phyloP scores from a whole-genome alignment of 1,140 invertebrate genomes.

The Tetranychus cinnabarinus region DNA sequence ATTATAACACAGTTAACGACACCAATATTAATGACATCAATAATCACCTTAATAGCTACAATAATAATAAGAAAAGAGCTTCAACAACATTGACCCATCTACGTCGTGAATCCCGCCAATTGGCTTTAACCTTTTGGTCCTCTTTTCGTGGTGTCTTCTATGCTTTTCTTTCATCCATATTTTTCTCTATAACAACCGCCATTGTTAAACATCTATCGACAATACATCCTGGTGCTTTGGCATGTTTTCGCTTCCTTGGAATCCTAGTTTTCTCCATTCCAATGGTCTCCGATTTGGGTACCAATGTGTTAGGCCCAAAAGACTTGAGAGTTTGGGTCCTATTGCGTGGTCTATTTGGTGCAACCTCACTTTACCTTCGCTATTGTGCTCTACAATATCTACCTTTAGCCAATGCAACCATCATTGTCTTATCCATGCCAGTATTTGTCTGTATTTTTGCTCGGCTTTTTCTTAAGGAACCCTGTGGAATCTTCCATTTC shows the following conservation, averaged over 20 bases:
- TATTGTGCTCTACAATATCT: slow-evolving; percentile 35
- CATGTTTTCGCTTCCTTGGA: slow-evolving; percentile 53
- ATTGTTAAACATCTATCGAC: slow-evolving; percentile 45
- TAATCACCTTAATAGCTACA: neutral
- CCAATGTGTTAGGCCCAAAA: slow-evolving; percentile 43
- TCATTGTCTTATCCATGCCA: slow-evolving; percentile 32
- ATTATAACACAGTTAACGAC: too few species aligned
- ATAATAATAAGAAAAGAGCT: neutral
- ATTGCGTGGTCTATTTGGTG: slow-evolving; percentile 13
- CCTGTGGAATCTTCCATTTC: slow-evolving; percentile 28
- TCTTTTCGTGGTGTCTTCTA: slow-evolving; percentile 2
- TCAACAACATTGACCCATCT: neutral
- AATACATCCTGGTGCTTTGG: slow-evolving; percentile 56
- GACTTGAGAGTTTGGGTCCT: slow-evolving; percentile 29
- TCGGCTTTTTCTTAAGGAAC: slow-evolving; percentile 28
- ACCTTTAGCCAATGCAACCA: slow-evolving; percentile 31
- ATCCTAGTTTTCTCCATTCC: slow-evolving; percentile 51
- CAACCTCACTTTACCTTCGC: slow-evolving; percentile 23
- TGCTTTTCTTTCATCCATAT: slow-evolving; percentile 36
- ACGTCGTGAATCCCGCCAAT: neutral
- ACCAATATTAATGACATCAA: neutral
- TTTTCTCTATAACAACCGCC: slow-evolving; percentile 65
- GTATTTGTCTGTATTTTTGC: slow-evolving; percentile 30
- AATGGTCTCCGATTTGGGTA: slow-evolving; percentile 47
- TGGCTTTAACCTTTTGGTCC: neutral